Evolutionary conservation across 2,888 invertebrate genomes (phyloP).

Genomic region (Hirtodrosophila duncani): DNA sequence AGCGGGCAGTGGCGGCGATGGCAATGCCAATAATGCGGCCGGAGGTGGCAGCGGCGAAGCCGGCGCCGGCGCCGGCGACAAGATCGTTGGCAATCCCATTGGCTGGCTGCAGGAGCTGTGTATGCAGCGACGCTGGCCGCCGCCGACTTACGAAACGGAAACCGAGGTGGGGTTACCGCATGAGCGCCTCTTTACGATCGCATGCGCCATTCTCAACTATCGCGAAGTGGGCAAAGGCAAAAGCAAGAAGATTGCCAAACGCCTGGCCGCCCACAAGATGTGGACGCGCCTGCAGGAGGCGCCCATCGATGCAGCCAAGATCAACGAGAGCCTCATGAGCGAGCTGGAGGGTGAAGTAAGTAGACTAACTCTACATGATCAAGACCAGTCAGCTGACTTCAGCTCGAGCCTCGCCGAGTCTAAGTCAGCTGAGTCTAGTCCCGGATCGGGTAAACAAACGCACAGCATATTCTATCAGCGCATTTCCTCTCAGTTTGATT

Average conservation of each 20-base stretch:
- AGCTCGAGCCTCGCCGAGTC: too few relatives aligned
- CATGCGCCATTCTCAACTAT: slow-evolving; percentile 91
- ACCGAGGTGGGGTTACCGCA: slow-evolving; percentile 87
- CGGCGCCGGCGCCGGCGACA: slow-evolving; percentile 82
- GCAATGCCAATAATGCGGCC: slow-evolving; percentile 54
- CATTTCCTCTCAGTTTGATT: too few relatives aligned
- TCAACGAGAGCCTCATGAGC: slow-evolving; percentile 82
- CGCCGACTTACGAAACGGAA: slow-evolving; percentile 93
- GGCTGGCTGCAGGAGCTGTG: slow-evolving; percentile 97
- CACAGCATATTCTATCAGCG: too few relatives aligned
- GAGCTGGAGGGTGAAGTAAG: slow-evolving; percentile 85
- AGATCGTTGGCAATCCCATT: slow-evolving; percentile 94
- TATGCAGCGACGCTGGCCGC: slow-evolving; percentile 97
- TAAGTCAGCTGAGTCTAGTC: too few relatives aligned
- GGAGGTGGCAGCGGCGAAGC: slow-evolving; percentile 75
- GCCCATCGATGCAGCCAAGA: slow-evolving; percentile 84
- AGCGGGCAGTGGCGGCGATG: slow-evolving; percentile 52
- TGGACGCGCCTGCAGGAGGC: slow-evolving; percentile 90
- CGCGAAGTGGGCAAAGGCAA: slow-evolving; percentile 93
- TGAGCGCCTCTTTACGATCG: slow-evolving; percentile 94
- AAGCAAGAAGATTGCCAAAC: slow-evolving; percentile 97
- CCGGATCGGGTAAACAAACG: too few relatives aligned
- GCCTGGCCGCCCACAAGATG: slow-evolving; percentile 97
- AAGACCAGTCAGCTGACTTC: too few relatives aligned
- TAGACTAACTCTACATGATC: slow-evolving; percentile 29